A percentile compares a stretch with the other conserved stretches of the same genome.
These are phyloP conservation scores for Melanotaenia duboulayi DNA, from an alignment of 2,113 vertebrate genomes.

Conservation along the genomic window DNA sequence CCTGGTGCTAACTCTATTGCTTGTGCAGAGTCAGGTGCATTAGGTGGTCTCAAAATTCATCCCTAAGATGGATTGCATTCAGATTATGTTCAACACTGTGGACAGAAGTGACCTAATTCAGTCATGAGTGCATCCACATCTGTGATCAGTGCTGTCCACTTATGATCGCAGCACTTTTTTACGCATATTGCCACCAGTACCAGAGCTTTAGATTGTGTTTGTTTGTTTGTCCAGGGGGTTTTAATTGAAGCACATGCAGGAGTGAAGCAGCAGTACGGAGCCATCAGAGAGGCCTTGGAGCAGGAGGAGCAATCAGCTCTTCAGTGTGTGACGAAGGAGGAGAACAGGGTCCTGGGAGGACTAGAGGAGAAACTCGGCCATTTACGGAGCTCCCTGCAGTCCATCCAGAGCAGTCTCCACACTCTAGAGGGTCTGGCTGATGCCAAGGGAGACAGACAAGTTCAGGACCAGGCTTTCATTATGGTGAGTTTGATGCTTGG, in stretches of 20 bases:
- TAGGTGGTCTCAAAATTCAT: no score
- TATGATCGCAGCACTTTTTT: no score
- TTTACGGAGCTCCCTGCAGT: slow-evolving; percentile 62
- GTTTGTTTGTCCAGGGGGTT: slow-evolving; percentile 48
- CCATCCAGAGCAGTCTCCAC: slow-evolving; percentile 70
- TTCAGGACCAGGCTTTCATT: slow-evolving; percentile 82
- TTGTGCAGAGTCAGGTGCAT: no score
- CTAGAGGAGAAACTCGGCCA: slow-evolving; percentile 72
- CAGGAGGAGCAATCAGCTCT: slow-evolving; percentile 79
- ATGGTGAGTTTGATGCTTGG: slow-evolving; percentile 55
- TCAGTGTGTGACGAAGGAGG: slow-evolving; percentile 75
- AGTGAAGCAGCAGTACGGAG: slow-evolving; percentile 78
- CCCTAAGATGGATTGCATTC: no score
- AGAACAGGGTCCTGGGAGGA: slow-evolving; percentile 69
- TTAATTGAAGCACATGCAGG: slow-evolving; percentile 51
- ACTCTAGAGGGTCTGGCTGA: slow-evolving; percentile 73
- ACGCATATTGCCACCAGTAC: no score
- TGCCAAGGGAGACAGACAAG: slow-evolving; percentile 56
- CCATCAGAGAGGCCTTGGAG: slow-evolving; percentile 79
- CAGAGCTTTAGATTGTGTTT: background rate
- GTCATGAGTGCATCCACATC: no score
- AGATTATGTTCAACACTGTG: no score
- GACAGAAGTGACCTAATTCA: no score
- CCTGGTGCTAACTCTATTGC: no score
- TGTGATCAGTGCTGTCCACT: no score